A percentile compares a stretch with the other conserved stretches of the same genome.
These are phyloP conservation scores for Eolophus roseicapilla DNA, from an alignment of 2,113 vertebrate species.

Conservation along the genomic window DNA sequence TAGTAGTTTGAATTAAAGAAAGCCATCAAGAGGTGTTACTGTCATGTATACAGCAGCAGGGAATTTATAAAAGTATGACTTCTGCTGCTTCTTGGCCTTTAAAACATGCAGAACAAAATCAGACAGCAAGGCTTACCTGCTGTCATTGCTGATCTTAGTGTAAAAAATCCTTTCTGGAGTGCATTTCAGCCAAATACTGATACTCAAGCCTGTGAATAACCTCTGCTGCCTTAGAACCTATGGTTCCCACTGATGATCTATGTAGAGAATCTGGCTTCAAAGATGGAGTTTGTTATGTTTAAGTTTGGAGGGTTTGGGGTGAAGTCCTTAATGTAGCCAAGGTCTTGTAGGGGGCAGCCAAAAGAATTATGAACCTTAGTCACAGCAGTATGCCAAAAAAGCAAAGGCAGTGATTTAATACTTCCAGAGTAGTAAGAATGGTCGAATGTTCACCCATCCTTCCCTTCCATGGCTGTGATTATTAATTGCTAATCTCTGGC, in stretches of 20 bases:
- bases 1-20: not conserved
- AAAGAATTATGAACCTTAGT: not conserved
- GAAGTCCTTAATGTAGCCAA: not conserved
- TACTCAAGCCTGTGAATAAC: not conserved
- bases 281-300: not conserved
- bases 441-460: not conserved
- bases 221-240: not conserved
- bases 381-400: not conserved
- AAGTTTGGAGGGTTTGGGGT: not conserved
- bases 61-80: not conserved
- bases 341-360: not conserved
- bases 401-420: slow-evolving; percentile 10
- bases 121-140: not conserved
- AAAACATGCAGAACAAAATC: not conserved
- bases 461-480: not conserved
- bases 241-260: not conserved
- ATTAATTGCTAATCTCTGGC: not conserved
- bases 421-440: not conserved
- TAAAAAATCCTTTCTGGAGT: not conserved
- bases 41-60: not conserved
- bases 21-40: not conserved
- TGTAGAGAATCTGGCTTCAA: not conserved
- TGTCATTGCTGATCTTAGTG: not conserved
- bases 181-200: not conserved
- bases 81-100: not conserved